phyloP scores from a whole-genome alignment of 2,113 vertebrate species.

The Chiloscyllium plagiosum region DNA sequence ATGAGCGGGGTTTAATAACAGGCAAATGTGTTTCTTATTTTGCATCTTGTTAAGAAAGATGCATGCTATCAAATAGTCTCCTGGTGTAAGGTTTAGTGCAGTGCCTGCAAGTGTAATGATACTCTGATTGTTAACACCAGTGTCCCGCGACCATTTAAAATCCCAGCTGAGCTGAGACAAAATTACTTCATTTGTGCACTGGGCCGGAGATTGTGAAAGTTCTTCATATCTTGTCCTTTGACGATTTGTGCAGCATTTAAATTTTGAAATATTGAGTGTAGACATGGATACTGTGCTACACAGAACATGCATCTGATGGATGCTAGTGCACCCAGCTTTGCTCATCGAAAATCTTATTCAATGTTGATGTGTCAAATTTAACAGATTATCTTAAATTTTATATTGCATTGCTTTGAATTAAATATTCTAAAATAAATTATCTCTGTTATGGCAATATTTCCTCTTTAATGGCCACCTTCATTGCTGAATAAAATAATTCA shows the following conservation, averaged over 20 bases:
- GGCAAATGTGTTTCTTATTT: constrained; percentile 74
- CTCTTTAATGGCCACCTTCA: not conserved
- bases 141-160: constrained; percentile 57
- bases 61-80: constrained; percentile 66
- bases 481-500: not conserved
- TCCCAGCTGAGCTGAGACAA: constrained; percentile 47
- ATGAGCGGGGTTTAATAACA: constrained; percentile 66
- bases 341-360: not conserved
- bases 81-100: constrained; percentile 61
- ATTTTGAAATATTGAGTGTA: constrained; percentile 28
- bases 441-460: constrained; percentile 10
- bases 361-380: not conserved
- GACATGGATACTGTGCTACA: not conserved
- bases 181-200: constrained; percentile 60
- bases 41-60: constrained; percentile 70
- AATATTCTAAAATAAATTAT: not conserved
- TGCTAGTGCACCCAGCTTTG: not conserved
- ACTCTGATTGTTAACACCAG: constrained; percentile 54
- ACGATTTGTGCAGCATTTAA: constrained; percentile 58
- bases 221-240: constrained; percentile 59
- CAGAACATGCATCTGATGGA: not conserved
- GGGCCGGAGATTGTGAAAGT: constrained; percentile 56
- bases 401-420: not conserved
- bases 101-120: constrained; percentile 54
- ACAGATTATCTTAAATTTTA: not conserved